phyloP scores from a whole-genome alignment of 1,140 invertebrate species.

The Bicyclus anynana region DNA sequence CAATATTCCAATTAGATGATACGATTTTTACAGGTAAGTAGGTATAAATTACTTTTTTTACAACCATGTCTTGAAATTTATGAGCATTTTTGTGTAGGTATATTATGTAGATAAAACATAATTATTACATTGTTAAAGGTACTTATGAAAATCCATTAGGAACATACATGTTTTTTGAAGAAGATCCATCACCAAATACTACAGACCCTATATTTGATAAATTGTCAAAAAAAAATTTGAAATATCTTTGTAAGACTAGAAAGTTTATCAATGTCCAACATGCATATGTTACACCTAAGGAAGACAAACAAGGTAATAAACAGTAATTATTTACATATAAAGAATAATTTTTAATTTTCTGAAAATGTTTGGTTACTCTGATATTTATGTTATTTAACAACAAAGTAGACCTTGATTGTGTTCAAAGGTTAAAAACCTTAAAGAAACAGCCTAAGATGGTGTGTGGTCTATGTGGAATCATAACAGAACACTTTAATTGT shows the following conservation, averaged over 20 bases:
- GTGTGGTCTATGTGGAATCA: too few species aligned
- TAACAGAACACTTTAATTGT: too few species aligned
- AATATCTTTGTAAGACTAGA: conserved; percentile 62
- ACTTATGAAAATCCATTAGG: conserved; percentile 60
- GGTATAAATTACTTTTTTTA: too few species aligned
- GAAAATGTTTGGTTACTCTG: too few species aligned
- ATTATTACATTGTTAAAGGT: conserved; percentile 41
- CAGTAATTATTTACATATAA: background rate
- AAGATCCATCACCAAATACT: conserved; percentile 43
- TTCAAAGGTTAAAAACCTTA: too few species aligned
- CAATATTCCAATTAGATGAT: conserved; percentile 64
- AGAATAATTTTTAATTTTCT: too few species aligned
- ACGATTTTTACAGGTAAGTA: conserved; percentile 57
- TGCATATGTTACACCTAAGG: conserved; percentile 66
- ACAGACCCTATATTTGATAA: conserved; percentile 64
- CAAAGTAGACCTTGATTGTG: too few species aligned
- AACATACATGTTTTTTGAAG: conserved; percentile 71
- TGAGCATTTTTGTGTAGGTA: background rate
- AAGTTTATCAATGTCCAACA: conserved; percentile 64
- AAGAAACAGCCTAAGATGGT: too few species aligned
- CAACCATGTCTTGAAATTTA: too few species aligned
- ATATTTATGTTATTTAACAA: too few species aligned
- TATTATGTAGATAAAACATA: background rate
- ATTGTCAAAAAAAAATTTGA: conserved; percentile 58
- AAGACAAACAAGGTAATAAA: conserved; percentile 37